Conservation (phyloP, 2,888 invertebrate species). For the Macaria liturata region DNA sequence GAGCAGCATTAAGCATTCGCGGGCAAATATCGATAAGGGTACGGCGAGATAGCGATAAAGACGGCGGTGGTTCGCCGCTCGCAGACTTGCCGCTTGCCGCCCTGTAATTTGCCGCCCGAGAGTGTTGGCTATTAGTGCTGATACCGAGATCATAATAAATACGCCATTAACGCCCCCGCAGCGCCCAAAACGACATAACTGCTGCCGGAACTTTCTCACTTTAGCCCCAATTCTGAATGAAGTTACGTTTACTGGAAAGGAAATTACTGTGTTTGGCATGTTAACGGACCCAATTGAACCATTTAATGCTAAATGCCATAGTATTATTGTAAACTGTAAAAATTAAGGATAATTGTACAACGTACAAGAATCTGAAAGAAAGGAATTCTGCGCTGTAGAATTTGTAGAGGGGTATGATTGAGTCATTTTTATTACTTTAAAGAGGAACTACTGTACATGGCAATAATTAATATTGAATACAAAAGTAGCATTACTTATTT, state of each 20-base stretch:
- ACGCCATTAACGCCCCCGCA: slow-evolving; percentile 82
- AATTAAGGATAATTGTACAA: too few species aligned
- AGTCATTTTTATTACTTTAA: too few species aligned
- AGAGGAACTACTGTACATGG: too few species aligned
- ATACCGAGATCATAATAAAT: slow-evolving; percentile 83
- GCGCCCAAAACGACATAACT: slow-evolving; percentile 78
- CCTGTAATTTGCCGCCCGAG: slow-evolving; percentile 83
- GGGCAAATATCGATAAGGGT: slow-evolving; percentile 62
- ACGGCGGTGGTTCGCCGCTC: slow-evolving; percentile 50
- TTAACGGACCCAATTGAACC: slow-evolving; percentile 8
- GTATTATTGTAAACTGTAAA: too few species aligned
- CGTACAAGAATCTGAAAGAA: too few species aligned
- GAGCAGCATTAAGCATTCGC: slow-evolving; percentile 54
- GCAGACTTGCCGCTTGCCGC: slow-evolving; percentile 68
- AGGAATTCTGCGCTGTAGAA: too few species aligned
- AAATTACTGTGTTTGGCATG: slow-evolving; percentile 18
- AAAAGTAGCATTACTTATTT: too few species aligned
- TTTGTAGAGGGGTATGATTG: too few species aligned
- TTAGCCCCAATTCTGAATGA: slow-evolving; percentile 33
- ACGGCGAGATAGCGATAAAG: slow-evolving; percentile 68
- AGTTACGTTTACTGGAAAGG: slow-evolving; percentile 18
- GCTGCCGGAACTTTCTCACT: slow-evolving; percentile 42
- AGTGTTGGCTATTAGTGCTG: slow-evolving; percentile 82
- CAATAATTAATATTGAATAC: too few species aligned
- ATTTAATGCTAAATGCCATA: not conserved